phyloP scores from a whole-genome alignment of 2,797 vertebrate species.

The Rhinogobio ventralis region DNA sequence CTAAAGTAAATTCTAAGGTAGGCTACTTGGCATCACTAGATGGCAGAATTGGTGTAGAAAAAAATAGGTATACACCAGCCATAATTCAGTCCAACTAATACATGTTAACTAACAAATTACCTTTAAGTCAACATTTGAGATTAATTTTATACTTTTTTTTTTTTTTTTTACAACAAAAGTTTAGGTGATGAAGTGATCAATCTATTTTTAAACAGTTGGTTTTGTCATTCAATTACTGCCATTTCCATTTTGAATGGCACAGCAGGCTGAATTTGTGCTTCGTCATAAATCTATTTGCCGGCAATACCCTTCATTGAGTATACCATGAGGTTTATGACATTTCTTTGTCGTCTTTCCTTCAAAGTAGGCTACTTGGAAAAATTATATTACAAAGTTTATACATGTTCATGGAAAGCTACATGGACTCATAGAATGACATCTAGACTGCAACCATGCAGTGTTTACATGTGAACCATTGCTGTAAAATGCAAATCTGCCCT shows the following conservation, averaged over 20 bases:
- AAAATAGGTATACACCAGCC: background rate
- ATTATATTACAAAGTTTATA: background rate
- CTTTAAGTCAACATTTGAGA: background rate
- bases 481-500: constrained; percentile 4
- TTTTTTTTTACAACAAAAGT: background rate
- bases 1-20: background rate
- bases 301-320: background rate
- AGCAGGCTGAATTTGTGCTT: background rate
- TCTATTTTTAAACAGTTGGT: background rate
- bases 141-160: background rate
- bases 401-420: background rate
- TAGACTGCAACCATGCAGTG: background rate
- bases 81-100: background rate
- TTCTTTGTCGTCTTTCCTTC: background rate
- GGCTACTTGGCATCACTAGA: constrained; percentile 29
- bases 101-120: background rate
- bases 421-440: background rate
- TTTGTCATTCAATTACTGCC: background rate
- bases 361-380: background rate
- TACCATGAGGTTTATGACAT: background rate
- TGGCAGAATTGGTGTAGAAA: constrained; percentile 35
- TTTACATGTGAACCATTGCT: background rate
- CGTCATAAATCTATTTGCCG: background rate
- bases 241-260: background rate
- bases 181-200: background rate